phyloP scores from a whole-genome alignment of 2,797 vertebrate genomes.

The Spinus pinus region DNA sequence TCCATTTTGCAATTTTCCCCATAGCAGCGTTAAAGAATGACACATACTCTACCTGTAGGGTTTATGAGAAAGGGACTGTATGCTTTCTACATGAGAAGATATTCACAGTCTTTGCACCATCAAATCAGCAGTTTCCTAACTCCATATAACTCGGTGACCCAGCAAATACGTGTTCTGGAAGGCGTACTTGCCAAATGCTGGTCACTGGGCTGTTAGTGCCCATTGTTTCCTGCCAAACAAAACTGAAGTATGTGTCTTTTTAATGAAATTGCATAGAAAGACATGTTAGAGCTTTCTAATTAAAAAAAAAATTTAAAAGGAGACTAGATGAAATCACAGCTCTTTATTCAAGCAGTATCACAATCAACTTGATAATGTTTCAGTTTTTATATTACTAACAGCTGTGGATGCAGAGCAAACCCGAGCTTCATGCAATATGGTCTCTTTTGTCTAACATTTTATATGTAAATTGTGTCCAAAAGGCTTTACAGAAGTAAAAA shows the following conservation, averaged over 20 bases:
- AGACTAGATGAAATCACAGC: slow-evolving; percentile 27
- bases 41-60: slow-evolving; percentile 52
- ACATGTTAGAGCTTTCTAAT: not conserved
- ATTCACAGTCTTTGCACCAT: slow-evolving; percentile 23
- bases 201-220: slow-evolving; percentile 11
- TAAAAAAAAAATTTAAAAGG: not conserved
- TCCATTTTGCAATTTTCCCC: slow-evolving; percentile 63
- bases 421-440: not conserved
- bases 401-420: slow-evolving; percentile 30
- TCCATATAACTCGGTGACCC: slow-evolving; percentile 29
- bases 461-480: not conserved
- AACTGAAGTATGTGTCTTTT: slow-evolving; percentile 34
- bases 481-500: slow-evolving; percentile 2
- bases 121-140: slow-evolving; percentile 34
- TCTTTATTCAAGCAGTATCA: slow-evolving; percentile 36
- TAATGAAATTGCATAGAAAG: slow-evolving; percentile 31
- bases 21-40: slow-evolving; percentile 26
- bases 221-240: slow-evolving; percentile 57
- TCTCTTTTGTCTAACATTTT: not conserved
- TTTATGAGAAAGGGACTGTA: slow-evolving; percentile 50
- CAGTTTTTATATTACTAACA: slow-evolving; percentile 46
- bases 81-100: slow-evolving; percentile 58
- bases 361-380: slow-evolving; percentile 44
- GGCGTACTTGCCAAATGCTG: slow-evolving; percentile 9
- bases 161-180: slow-evolving; percentile 39